Base-by-base conservation (phyloP, 2,888 invertebrate genomes). In the Pasiphila rectangulata region DNA sequence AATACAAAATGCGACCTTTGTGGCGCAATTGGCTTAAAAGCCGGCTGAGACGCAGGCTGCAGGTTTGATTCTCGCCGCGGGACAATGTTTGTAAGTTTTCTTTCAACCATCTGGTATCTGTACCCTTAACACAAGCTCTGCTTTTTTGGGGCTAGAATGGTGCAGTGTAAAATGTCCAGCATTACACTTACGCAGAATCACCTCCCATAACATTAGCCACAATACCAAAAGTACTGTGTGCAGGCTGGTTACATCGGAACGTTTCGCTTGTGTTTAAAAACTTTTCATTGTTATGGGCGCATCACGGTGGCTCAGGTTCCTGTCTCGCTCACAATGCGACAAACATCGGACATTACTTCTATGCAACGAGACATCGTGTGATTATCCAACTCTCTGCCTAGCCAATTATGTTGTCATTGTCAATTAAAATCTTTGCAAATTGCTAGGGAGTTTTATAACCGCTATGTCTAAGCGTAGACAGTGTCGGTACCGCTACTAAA, bases 201-300 rank as follows among this genome's bases (percentile, higher is more conserved):
- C 21, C 39, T n/a, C 34, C 12, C 24, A 23, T 16, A 21, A 23
- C 37, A 32, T 41, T 25, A 17, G 24, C 24, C 12, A 19, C 35
- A 9, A 27, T 25, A 20, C 25, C 12, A 2, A 15, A 21, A 9
- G 9, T 17, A 29, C 16, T 17, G 15, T 29, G 27, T 24, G 24
- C 65, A 66, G 59, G 62, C 57, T 63, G 60, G 57, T 57, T 63
- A 59, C 67, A 64, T 68, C 72, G 71, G 68, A 68, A 72, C 65
- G 69, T 72, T 67, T 68, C 60, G 51, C 53, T 53, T 75, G 75
- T 79, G 44, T 50, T 45, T 79, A 75, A 71, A 78, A 78, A 70
- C 66, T 69, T 64, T 57, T 75, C 73, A 79, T 79, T 79, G 79
- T 80, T 74, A 66, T 59, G 47, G 61, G 64, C 66, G 69, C 73